A percentile compares a stretch with the other conserved stretches of the same genome.
Evolutionary conservation across 2,888 invertebrate species (phyloP).

Genomic region (Oegoconia quadripuncta): DNA sequence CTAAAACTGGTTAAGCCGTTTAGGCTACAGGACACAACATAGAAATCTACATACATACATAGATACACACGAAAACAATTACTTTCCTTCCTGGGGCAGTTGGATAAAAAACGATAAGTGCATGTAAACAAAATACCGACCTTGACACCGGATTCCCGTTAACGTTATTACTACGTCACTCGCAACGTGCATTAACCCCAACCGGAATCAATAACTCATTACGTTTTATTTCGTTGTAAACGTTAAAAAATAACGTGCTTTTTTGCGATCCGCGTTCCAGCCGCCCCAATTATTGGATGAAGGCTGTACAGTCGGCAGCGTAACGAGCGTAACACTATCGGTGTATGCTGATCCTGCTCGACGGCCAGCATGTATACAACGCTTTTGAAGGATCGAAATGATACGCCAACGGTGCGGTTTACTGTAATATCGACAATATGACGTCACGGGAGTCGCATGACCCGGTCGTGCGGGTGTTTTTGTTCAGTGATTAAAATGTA

Average conservation of each 20-base stretch:
- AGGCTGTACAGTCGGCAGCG: too few species aligned
- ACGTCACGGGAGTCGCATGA: constrained; percentile 35
- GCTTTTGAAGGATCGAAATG: too few species aligned
- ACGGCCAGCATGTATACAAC: too few species aligned
- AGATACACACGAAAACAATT: too few species aligned
- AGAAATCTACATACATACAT: too few species aligned
- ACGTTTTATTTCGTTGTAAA: constrained; percentile 62
- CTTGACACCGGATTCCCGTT: constrained; percentile 45
- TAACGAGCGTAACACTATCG: too few species aligned
- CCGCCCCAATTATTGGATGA: constrained; percentile 41
- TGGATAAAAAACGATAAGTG: constrained; percentile 25
- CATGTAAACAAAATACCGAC: constrained; percentile 44
- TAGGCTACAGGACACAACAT: too few species aligned
- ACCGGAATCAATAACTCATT: constrained; percentile 58
- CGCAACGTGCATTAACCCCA: constrained; percentile 37
- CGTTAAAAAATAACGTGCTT: constrained; percentile 56
- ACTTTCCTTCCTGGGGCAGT: too few species aligned
- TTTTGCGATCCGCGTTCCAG: constrained; percentile 37
- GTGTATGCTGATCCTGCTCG: too few species aligned
- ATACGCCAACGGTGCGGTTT: too few species aligned
- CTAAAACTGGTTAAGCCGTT: too few species aligned
- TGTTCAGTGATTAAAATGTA: too few species aligned
- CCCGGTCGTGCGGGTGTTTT: constrained; percentile 3
- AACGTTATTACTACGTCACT: constrained; percentile 21
- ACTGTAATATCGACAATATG: constrained; percentile 39